Evolutionary conservation across 2,888 invertebrate species (phyloP), one percentile per base, ranked within the genome.

Genomic region (Clepsis dumicolana): DNA sequence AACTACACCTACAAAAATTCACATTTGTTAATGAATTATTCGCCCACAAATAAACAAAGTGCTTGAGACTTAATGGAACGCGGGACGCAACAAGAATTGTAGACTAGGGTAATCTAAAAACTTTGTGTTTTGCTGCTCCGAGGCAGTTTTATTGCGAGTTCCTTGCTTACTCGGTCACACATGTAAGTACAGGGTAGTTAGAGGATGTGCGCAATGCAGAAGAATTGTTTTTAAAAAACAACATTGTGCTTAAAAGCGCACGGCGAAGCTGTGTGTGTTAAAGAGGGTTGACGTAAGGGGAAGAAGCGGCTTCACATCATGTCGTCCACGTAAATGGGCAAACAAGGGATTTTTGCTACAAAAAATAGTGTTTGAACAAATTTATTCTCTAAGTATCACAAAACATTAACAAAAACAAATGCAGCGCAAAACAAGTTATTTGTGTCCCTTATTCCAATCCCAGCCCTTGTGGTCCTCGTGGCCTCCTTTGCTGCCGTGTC

Each of bases 381-480:
- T 66, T 63, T 68, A 74, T 80, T 77, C 79, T 77, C 78, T 70
- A 56, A 69, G 79, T 87, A 87, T 86, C 76, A 87, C 85, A 88
- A 88, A 85, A 80, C 83, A 83, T 81, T 75, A 88, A 88, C 87
- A 88, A 83, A 84, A 88, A 88, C 86, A 87, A 84, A 70, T 53
- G 66, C 48, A n/a, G 10, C 35, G 18, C 21, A 24, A 54, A 62
- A 14, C 18, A 48, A 72, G 61, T 83, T 80, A 85, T 86, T 88
- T 82, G 77, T 90, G 89, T 70, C 93, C 93, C 77, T 94, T 93
- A 66, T 94, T 89, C 85, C 94, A 95, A 79, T 95, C 96, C 96
- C 97, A 97, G 78, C 95, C 95, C 84, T 97, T 97, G 86, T 97
- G 96, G 70, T 96, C 95, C 67, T 96, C 96, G 77, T 96, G 95